These are phyloP conservation scores for Aldrovandia affinis DNA, from an alignment of 2,797 vertebrate genomes.

Conservation along the genomic window DNA sequence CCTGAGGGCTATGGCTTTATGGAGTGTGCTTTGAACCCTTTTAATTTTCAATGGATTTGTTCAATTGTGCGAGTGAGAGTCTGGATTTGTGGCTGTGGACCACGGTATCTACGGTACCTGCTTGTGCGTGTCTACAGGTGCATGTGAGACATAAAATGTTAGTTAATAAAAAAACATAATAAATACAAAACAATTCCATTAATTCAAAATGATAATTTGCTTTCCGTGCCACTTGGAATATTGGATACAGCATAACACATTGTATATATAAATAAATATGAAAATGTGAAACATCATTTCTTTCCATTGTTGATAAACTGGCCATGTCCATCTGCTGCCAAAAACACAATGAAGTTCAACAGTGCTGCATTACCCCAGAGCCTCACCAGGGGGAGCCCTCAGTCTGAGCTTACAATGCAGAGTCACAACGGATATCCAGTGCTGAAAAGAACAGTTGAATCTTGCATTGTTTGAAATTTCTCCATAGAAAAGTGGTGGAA, in stretches of 20 bases:
- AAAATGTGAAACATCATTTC: background rate
- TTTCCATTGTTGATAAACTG: background rate
- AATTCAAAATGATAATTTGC: background rate
- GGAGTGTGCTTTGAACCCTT: conserved; percentile 21
- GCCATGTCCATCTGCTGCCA: background rate
- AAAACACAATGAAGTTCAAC: background rate
- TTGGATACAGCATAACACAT: background rate
- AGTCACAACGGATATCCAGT: background rate
- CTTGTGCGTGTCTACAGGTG: background rate
- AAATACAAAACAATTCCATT: background rate
- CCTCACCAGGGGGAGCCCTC: conserved; percentile 38
- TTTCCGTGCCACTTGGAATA: background rate
- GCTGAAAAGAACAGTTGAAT: background rate
- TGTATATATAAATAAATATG: background rate
- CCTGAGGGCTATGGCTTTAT: conserved; percentile 28
- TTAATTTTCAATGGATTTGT: conserved; percentile 16
- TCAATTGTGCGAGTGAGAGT: background rate
- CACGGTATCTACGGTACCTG: background rate
- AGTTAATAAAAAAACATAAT: background rate
- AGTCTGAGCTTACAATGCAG: conserved; percentile 19
- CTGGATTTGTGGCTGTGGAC: background rate
- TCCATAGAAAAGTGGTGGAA: background rate
- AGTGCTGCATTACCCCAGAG: background rate
- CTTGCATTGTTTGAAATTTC: conserved; percentile 15
- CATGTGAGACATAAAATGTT: background rate